Conservation (phyloP, 2,113 vertebrate species). For the Nesospiza acunhae region DNA sequence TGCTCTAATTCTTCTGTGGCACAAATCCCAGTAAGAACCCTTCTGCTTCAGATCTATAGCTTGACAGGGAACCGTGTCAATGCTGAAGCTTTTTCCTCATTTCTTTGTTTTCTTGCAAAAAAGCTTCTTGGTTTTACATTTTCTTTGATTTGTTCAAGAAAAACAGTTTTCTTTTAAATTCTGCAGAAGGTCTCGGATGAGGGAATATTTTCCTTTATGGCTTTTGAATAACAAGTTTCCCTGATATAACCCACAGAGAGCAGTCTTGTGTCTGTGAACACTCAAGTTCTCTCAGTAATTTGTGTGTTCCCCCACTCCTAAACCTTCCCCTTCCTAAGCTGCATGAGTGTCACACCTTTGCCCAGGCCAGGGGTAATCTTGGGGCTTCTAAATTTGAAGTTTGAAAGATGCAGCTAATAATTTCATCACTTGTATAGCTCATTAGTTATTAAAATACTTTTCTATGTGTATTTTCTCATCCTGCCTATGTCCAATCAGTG, state of each 20-base stretch:
- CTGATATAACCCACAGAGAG: background rate
- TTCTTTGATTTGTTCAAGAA: slow-evolving; percentile 29
- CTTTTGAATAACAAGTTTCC: background rate
- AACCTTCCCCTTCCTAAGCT: background rate
- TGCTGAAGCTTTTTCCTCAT: background rate
- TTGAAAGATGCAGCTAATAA: background rate
- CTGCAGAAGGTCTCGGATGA: background rate
- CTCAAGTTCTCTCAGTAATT: background rate
- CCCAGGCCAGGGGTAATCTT: background rate
- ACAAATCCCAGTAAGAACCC: background rate
- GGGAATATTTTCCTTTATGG: slow-evolving; percentile 26
- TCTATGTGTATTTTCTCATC: background rate
- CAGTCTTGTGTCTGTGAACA: background rate
- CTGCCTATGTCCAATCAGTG: background rate
- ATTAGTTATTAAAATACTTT: background rate
- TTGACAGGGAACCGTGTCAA: background rate
- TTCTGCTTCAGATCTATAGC: background rate
- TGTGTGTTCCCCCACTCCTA: background rate
- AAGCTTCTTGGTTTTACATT: background rate
- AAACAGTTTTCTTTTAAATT: slow-evolving; percentile 15
- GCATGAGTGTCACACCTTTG: background rate
- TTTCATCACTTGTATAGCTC: background rate
- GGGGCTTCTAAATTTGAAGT: background rate
- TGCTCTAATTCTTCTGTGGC: slow-evolving; percentile 22
- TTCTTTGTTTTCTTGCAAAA: slow-evolving; percentile 42